Conservation (phyloP, 2,113 vertebrate genomes). For the Butastur rufipennis region DNA sequence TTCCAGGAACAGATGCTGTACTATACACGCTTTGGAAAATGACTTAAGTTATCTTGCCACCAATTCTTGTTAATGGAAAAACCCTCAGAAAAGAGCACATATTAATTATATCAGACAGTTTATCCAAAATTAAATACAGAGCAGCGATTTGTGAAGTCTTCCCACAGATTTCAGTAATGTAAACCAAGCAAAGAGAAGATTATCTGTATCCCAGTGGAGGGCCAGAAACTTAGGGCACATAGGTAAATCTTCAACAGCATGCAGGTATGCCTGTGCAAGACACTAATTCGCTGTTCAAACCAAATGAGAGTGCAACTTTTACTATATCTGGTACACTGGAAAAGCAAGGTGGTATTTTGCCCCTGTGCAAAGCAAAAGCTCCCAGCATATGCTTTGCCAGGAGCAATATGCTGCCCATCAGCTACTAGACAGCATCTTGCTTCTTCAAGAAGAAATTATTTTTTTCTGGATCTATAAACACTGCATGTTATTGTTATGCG, state of each 20-base stretch:
- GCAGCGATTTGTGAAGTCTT: neutral
- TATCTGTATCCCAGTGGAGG: neutral
- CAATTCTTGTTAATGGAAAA: neutral
- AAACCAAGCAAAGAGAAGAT: neutral
- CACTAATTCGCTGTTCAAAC: neutral
- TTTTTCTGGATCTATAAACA: neutral
- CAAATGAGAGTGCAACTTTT: neutral
- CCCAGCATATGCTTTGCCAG: neutral
- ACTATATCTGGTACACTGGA: neutral
- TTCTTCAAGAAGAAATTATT: neutral
- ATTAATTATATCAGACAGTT: neutral
- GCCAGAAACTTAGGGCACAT: neutral
- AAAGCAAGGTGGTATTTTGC: neutral
- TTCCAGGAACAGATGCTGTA: neutral
- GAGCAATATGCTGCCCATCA: neutral
- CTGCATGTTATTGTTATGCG: neutral
- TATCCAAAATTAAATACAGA: neutral
- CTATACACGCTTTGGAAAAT: neutral
- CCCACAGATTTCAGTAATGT: neutral
- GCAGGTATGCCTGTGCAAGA: neutral
- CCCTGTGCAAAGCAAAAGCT: neutral
- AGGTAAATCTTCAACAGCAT: neutral
- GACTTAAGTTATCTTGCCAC: neutral
- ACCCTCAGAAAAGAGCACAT: neutral
- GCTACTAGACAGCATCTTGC: neutral